Conservation (phyloP, 2,888 invertebrate genomes). For the Entomobrya proxima region DNA sequence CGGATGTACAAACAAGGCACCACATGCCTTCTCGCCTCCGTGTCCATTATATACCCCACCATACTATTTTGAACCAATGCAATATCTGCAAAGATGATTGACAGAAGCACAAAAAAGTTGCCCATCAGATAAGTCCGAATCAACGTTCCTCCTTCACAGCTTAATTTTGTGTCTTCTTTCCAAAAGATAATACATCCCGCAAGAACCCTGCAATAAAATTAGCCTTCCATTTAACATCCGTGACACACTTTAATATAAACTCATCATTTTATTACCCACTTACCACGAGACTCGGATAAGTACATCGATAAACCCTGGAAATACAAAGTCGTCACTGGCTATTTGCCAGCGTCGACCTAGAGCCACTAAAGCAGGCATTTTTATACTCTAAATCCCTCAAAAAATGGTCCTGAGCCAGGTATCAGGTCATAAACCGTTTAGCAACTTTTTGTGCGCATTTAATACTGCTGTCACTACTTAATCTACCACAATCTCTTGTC, state of each 20-base stretch:
- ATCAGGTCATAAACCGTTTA: not conserved
- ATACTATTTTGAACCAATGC: slow-evolving; percentile 76
- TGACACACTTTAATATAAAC: not conserved
- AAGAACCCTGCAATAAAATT: slow-evolving; percentile 67
- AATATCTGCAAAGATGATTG: slow-evolving; percentile 77
- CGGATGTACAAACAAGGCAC: slow-evolving; percentile 74
- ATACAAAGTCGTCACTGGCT: slow-evolving; percentile 80
- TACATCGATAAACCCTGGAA: slow-evolving; percentile 79
- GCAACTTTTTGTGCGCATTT: not conserved
- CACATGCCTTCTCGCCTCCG: slow-evolving; percentile 72
- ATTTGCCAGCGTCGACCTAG: slow-evolving; percentile 80
- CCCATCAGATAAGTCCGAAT: slow-evolving; percentile 86
- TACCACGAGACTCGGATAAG: slow-evolving; percentile 79
- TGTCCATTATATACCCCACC: slow-evolving; percentile 76
- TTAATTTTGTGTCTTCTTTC: slow-evolving; percentile 76
- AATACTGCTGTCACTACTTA: too few relatives aligned
- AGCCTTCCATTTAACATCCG: not conserved
- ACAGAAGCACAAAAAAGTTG: slow-evolving; percentile 76
- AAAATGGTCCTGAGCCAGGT: not conserved
- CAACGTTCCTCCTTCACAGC: slow-evolving; percentile 85
- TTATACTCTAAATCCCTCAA: not conserved
- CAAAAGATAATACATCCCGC: slow-evolving; percentile 74
- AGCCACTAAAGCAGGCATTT: slow-evolving; percentile 79
- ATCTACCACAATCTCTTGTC: too few relatives aligned
- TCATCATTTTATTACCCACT: slow-evolving; percentile 59